Evolutionary conservation across 2,113 vertebrate genomes (phyloP), one percentile per base, ranked within the genome.

Genomic region (Rhynchomys soricoides): DNA sequence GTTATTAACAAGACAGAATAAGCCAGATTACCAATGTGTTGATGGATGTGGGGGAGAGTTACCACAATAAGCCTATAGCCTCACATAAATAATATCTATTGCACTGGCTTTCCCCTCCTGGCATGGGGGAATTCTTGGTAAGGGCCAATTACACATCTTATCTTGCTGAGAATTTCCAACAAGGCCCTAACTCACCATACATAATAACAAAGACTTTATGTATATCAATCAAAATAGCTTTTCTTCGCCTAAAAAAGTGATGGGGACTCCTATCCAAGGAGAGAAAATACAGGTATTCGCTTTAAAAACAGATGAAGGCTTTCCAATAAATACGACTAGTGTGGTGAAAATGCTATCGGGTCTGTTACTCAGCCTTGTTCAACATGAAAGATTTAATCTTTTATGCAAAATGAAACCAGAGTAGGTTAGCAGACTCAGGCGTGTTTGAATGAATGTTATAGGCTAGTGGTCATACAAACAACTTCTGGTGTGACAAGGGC

Each of bases 281-380:
- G 29, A 89, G 91, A 94, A 40, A 55, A 86, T 16, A 0, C 7
- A 24, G 59, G 24, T 75, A 91, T 90, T 94, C n/a, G 43, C 50
- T 90, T 55, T 81, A 34, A 94, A 43, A 93, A 52, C 19, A 90
- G 37, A 48, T 82, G n/a, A 94, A 89, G 86, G 22, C 57, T 71
- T 95, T 89, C 62, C 34, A 87, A 77, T 68, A 95, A 93, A 91
- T 57, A 91, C 55, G 91, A 31, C 19, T 89, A 92, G 15, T 89
- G 78, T 93, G n/a, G 75, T 79, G n/a, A 87, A 85, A 71, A 90
- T 85, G 34, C 78, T 12, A 16, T 15, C 31, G 74, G 64, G 22
- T 83, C 17, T 95, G 31, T 90, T 95, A 90, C 3, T 86, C 37
- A 86, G 45, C 71, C 71, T 87, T 74, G 26, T 89, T 70, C 94